Conservation (phyloP, 2,113 vertebrate genomes). For the Oceanodroma tethys region DNA sequence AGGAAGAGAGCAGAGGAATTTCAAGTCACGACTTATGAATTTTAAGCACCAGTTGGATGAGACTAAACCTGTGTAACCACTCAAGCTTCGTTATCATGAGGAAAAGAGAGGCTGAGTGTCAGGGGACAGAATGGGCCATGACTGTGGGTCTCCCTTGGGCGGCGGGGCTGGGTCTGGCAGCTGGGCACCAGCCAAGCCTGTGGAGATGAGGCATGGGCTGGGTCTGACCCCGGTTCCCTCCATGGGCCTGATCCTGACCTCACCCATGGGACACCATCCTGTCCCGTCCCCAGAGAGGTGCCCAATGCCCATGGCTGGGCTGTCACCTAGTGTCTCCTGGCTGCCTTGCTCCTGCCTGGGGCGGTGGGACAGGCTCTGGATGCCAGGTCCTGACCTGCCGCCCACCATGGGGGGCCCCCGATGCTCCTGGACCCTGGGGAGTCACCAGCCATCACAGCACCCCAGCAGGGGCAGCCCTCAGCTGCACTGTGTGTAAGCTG, state of each 20-base stretch:
- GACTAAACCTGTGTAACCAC: neutral
- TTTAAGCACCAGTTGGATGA: neutral
- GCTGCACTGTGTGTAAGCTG: neutral
- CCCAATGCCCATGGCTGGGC: neutral
- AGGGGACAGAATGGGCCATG: rapidly evolving
- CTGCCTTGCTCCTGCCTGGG: neutral
- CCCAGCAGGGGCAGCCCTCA: neutral
- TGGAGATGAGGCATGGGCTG: neutral
- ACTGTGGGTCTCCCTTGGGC: neutral
- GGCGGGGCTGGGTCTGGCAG: neutral
- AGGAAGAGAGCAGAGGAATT: neutral
- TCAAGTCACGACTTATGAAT: rapidly evolving
- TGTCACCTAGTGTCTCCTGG: neutral
- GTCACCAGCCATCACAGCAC: neutral
- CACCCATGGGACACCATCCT: neutral
- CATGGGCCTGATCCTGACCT: neutral
- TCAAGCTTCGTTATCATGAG: neutral
- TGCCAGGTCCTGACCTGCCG: neutral
- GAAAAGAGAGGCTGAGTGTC: neutral
- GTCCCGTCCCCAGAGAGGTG: neutral
- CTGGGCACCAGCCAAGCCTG: neutral
- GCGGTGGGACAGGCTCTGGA: neutral
- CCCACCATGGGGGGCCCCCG: rapidly evolving
- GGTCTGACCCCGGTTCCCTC: neutral
- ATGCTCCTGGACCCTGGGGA: neutral